Percentiles rank a stretch among this genome's conserved stretches.
phyloP scores from a whole-genome alignment of 2,113 vertebrate species.

The Scytalopus superciliaris region DNA sequence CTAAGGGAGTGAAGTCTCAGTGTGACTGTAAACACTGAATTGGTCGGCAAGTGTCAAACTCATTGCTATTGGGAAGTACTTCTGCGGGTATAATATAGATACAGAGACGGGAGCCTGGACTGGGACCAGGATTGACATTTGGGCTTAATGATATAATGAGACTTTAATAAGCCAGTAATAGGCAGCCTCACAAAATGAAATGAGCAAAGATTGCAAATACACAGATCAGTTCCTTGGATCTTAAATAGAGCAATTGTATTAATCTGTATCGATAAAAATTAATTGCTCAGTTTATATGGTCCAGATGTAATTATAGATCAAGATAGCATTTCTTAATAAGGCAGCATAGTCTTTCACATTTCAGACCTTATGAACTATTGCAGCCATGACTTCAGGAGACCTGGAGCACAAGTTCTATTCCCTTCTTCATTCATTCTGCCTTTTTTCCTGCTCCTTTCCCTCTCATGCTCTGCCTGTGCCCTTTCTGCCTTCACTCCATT shows the following conservation, averaged over 20 bases:
- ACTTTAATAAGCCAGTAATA: constrained; percentile 60
- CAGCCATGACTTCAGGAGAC: neutral
- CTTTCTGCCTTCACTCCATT: neutral
- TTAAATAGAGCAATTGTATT: constrained; percentile 61
- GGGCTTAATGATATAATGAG: constrained; percentile 52
- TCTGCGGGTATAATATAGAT: constrained; percentile 25
- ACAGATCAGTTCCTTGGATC: constrained; percentile 61
- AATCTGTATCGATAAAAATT: constrained; percentile 62
- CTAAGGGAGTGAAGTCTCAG: neutral
- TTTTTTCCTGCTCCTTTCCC: neutral
- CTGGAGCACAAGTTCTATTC: neutral
- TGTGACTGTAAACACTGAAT: neutral
- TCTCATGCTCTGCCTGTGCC: accelerated
- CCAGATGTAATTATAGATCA: constrained; percentile 50
- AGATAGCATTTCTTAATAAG: constrained; percentile 25
- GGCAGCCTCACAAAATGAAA: constrained; percentile 56
- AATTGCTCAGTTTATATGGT: constrained; percentile 58
- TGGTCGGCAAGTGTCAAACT: constrained; percentile 8
- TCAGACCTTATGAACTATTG: neutral
- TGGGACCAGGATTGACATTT: constrained; percentile 42
- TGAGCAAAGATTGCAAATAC: constrained; percentile 54
- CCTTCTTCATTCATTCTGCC: neutral
- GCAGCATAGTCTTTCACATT: neutral
- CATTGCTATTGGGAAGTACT: neutral
- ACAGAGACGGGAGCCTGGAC: neutral